phyloP scores from a whole-genome alignment of 2,797 vertebrate species.

The Sandelia bainsii region DNA sequence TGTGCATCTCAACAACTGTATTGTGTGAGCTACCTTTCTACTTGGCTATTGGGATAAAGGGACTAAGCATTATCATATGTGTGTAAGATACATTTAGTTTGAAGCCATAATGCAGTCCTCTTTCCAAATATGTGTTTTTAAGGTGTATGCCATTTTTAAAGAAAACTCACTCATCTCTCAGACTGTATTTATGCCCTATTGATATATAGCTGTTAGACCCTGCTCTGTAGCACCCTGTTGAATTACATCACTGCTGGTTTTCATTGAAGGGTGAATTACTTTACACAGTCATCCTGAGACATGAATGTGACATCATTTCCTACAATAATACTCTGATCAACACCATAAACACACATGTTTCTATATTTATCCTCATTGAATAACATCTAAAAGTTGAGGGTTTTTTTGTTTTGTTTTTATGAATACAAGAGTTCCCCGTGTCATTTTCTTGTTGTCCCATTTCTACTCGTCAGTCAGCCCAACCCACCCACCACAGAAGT shows the following conservation, averaged over 20 bases:
- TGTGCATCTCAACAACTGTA: constrained; percentile 80
- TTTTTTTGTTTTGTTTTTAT: background rate
- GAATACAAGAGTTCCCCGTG: background rate
- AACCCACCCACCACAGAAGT: constrained; percentile 40
- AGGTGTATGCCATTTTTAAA: constrained; percentile 44
- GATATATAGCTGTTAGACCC: constrained; percentile 50
- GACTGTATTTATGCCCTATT: constrained; percentile 21
- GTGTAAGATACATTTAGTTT: constrained; percentile 64
- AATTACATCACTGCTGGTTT: constrained; percentile 79
- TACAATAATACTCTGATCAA: constrained; percentile 48
- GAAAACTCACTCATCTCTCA: constrained; percentile 39
- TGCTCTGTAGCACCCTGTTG: constrained; percentile 81
- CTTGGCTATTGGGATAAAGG: constrained; percentile 78
- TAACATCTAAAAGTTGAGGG: constrained; percentile 16
- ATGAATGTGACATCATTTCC: constrained; percentile 75
- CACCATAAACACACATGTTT: constrained; percentile 27
- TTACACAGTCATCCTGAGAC: constrained; percentile 81
- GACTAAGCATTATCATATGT: constrained; percentile 71
- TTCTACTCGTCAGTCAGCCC: constrained; percentile 12
- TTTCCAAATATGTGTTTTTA: constrained; percentile 53
- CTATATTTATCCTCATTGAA: constrained; percentile 15
- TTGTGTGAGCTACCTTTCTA: constrained; percentile 80
- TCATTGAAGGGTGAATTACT: constrained; percentile 73
- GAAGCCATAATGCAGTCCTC: constrained; percentile 58
- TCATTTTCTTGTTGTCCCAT: constrained; percentile 1